These are phyloP conservation scores for Neoarius graeffei DNA, from an alignment of 2,113 vertebrate genomes.

Conservation along the genomic window DNA sequence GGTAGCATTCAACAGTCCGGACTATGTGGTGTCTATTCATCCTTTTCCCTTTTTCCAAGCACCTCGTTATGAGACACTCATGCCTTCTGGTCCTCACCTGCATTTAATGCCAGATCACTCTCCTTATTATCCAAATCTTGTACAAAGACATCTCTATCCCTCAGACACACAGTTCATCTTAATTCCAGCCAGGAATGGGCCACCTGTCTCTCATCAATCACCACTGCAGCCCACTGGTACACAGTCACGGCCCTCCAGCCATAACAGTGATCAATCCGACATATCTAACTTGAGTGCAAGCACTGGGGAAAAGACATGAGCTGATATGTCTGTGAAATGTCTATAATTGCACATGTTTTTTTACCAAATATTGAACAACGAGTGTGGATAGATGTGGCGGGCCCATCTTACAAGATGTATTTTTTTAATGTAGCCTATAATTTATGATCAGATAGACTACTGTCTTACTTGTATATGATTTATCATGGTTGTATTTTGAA, in stretches of 20 bases:
- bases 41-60: neutral
- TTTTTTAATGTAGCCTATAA: slow-evolving; percentile 31
- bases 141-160: slow-evolving; percentile 33
- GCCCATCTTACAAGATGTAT: slow-evolving; percentile 16
- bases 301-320: slow-evolving; percentile 58
- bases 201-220: slow-evolving; percentile 24
- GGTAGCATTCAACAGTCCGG: slow-evolving; percentile 27
- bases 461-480: slow-evolving; percentile 22
- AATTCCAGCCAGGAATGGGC: neutral
- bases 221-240: neutral
- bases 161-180: slow-evolving; percentile 24
- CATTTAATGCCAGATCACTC: slow-evolving; percentile 32
- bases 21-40: slow-evolving; percentile 21
- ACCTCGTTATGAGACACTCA: slow-evolving; percentile 8
- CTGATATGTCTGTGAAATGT: slow-evolving; percentile 24
- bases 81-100: neutral
- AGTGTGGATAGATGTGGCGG: neutral
- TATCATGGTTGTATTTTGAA: neutral
- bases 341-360: slow-evolving; percentile 15
- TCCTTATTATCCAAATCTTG: slow-evolving; percentile 29
- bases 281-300: slow-evolving; percentile 53
- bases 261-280: slow-evolving; percentile 55
- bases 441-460: slow-evolving; percentile 19
- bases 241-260: slow-evolving; percentile 58
- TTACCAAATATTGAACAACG: neutral